phyloP scores from a whole-genome alignment of 2,113 vertebrate genomes.

The Solenodon paradoxus region DNA sequence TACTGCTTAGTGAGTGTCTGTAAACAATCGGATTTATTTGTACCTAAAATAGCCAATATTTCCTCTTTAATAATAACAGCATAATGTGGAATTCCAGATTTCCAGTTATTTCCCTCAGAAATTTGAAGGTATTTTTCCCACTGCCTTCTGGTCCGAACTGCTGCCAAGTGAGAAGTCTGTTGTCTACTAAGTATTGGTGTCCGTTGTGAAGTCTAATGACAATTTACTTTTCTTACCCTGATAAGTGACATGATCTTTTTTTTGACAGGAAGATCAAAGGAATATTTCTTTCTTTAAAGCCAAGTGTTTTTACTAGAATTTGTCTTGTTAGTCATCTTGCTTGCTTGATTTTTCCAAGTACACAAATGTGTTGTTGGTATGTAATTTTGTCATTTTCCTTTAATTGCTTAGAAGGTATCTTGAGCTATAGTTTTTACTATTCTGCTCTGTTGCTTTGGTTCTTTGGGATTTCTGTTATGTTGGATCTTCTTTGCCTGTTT shows the following conservation, averaged over 20 bases:
- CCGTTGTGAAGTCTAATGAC: background rate
- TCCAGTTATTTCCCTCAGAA: background rate
- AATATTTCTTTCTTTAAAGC: constrained; percentile 13
- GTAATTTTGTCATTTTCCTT: background rate
- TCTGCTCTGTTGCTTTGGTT: background rate
- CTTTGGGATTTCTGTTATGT: background rate
- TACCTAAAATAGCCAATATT: background rate
- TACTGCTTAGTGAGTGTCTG: background rate
- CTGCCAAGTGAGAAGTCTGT: background rate
- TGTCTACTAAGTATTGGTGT: background rate
- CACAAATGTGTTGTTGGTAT: background rate
- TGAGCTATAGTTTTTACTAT: background rate
- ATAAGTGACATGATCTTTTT: background rate
- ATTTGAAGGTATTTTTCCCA: background rate
- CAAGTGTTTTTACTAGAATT: constrained; percentile 3
- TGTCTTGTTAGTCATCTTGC: background rate
- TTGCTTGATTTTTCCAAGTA: constrained; percentile 1
- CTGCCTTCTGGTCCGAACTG: background rate
- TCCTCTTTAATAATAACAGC: background rate
- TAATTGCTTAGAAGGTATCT: background rate
- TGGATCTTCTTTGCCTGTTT: background rate
- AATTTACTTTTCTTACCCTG: constrained; percentile 16
- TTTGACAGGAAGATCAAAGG: background rate
- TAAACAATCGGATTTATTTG: background rate
- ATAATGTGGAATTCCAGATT: background rate